Evolutionary conservation across 2,797 vertebrate genomes (phyloP), one percentile per base, ranked within the genome.

Genomic region (Tenualosa thibaudeaui): DNA sequence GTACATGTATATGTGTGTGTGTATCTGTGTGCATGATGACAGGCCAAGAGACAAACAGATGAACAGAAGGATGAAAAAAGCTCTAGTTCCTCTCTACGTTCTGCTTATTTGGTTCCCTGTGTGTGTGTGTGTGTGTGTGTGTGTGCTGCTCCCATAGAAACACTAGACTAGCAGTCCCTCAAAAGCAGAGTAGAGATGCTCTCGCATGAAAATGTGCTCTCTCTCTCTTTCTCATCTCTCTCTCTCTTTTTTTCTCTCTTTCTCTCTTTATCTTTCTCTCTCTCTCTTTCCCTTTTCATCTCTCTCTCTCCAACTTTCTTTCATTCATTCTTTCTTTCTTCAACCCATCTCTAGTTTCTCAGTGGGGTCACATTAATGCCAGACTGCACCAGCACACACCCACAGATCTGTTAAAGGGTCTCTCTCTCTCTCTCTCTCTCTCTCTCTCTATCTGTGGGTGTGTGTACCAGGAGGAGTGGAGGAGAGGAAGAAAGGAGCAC

Each of bases 321-420:
- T 22, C 58, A 5, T 19, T 60, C 58, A 5, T 22, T 60, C 26
- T 24, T 31, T 24, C 60, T 5, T 26, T 9, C 60, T 62, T 62
- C 60, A 5, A 8, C 8, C 60, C 24, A 2, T 62, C 2, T 8
- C 2, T n/a, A 71, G 58, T 40, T 17, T 26, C 87, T 12, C 82
- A 56, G 81, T 62, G 84, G 86, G 85, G 83, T 62, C 82, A 7
- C 68, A 87, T 87, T 81, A 87, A 85, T 86, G 81, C 81, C 83
- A 85, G 78, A 81, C 84, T n/a, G 22, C 43, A 81, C 19, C 53
- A 31, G 53, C 51, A 82, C 81, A 85, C 85, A 84, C 82, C 22
- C 56, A 82, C 9, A 81, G 58, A 62, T 84, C 65, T 71, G 56
- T 82, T 85, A 83, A 86, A 85, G 85, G 56, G 50, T 60, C 0